A percentile compares a stretch with the other conserved stretches of the same genome.
phyloP scores from a whole-genome alignment of 2,797 vertebrate genomes.

The Coreius guichenoti region DNA sequence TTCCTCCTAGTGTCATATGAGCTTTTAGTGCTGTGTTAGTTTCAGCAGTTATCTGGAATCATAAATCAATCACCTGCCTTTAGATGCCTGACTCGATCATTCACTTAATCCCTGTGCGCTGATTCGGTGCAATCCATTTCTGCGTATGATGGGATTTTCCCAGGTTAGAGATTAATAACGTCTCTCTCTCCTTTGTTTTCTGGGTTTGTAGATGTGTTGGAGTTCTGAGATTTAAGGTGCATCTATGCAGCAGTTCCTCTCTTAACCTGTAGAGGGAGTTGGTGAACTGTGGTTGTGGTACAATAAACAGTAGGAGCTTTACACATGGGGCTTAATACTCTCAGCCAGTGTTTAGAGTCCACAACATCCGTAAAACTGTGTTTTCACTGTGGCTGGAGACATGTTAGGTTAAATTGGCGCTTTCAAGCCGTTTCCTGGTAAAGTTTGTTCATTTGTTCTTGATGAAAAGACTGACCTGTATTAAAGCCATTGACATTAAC shows the following conservation, averaged over 20 bases:
- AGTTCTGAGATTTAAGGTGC: slow-evolving; percentile 19
- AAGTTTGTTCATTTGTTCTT: slow-evolving; percentile 46
- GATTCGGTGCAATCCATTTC: neutral
- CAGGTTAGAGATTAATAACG: neutral
- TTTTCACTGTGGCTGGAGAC: slow-evolving; percentile 19
- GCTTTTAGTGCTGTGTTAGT: slow-evolving; percentile 17
- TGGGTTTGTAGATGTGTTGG: slow-evolving; percentile 21
- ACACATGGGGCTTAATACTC: slow-evolving; percentile 14
- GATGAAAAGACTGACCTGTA: slow-evolving; percentile 41
- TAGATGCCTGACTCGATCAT: neutral
- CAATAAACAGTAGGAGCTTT: slow-evolving; percentile 31
- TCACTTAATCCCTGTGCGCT: slow-evolving; percentile 1
- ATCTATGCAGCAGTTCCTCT: slow-evolving; percentile 23
- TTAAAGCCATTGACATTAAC: slow-evolving; percentile 27
- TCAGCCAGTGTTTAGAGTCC: slow-evolving; percentile 15
- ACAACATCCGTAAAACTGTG: slow-evolving; percentile 18
- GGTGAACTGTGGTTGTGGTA: slow-evolving; percentile 20
- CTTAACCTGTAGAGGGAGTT: slow-evolving; percentile 25
- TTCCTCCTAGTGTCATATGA: neutral
- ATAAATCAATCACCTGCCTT: neutral
- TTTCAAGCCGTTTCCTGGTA: slow-evolving; percentile 24
- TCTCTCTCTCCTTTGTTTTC: slow-evolving; percentile 33
- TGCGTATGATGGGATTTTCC: neutral
- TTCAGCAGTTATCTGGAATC: slow-evolving; percentile 7
- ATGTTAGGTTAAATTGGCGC: slow-evolving; percentile 25